Evolutionary conservation across 2,113 vertebrate genomes (phyloP).

Genomic region (Falcunculus frontatus): DNA sequence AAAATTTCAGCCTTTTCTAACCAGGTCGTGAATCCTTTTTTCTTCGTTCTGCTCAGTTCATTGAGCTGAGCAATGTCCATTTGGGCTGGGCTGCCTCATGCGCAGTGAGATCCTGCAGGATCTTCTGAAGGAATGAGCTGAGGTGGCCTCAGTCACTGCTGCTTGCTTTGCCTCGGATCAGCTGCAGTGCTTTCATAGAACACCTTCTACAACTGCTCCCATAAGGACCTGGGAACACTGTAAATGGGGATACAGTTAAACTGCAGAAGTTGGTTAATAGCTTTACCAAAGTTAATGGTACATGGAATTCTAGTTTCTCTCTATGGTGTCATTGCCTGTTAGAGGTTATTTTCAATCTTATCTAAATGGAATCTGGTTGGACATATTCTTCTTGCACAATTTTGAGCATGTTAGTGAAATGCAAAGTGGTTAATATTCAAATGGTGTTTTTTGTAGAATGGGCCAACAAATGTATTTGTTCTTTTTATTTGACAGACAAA

Average conservation of each 20-base stretch:
- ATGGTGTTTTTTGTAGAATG: background rate
- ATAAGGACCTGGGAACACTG: background rate
- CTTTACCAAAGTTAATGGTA: background rate
- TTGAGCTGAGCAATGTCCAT: fast-evolving
- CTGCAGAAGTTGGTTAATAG: background rate
- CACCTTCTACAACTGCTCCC: background rate
- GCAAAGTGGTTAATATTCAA: background rate
- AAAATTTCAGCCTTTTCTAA: background rate
- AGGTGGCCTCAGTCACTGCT: background rate
- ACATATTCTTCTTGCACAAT: background rate
- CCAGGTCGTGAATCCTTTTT: background rate
- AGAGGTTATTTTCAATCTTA: background rate
- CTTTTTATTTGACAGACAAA: background rate
- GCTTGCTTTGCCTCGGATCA: background rate
- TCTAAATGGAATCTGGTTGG: background rate
- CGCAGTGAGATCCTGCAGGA: fast-evolving
- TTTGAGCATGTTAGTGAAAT: background rate
- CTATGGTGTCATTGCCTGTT: background rate
- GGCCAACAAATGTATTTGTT: background rate
- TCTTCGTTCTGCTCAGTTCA: background rate
- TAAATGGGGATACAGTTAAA: background rate
- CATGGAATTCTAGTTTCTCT: background rate
- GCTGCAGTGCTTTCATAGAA: background rate
- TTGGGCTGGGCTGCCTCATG: background rate
- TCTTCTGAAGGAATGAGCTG: background rate